A percentile compares a stretch with the other conserved stretches of the same genome.
Conservation (phyloP, 2,888 invertebrate species). For the Amaurobius ferox region DNA sequence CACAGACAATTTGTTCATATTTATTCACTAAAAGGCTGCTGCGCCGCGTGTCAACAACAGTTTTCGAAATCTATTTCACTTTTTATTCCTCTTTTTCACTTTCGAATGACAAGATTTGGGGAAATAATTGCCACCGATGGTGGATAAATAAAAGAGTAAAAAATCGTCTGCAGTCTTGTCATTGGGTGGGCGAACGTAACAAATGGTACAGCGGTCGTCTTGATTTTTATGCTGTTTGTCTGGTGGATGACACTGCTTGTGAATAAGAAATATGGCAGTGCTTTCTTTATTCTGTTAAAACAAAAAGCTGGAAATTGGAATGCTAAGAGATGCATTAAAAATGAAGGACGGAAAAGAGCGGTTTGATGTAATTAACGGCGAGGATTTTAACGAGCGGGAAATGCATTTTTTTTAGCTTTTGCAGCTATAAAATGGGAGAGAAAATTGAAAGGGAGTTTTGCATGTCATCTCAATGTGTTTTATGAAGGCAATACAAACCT, state of each 20-base stretch:
- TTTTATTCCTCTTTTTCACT: constrained; percentile 56
- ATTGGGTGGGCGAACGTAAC: constrained; percentile 46
- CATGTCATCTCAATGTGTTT: too few species aligned
- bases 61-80: constrained; percentile 61
- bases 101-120: constrained; percentile 59
- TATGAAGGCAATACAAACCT: too few species aligned
- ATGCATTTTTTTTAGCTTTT: constrained; percentile 37
- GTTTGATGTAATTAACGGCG: constrained; percentile 47
- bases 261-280: constrained; percentile 54
- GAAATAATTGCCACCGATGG: constrained; percentile 67
- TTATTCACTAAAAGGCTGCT: constrained; percentile 54
- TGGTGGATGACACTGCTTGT: constrained; percentile 18
- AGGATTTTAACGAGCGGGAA: constrained; percentile 42
- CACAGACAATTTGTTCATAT: constrained; percentile 66
- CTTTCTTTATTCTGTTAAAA: constrained; percentile 31
- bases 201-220: constrained; percentile 71
- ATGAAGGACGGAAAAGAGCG: constrained; percentile 17
- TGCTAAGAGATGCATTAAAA: constrained; percentile 53
- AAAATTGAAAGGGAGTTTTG: too few species aligned
- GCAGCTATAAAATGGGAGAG: too few species aligned
- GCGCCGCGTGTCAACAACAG: constrained; percentile 60
- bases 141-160: constrained; percentile 62
- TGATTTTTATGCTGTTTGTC: constrained; percentile 57
- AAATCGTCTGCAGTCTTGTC: background rate
- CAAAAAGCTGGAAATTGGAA: constrained; percentile 32